Conservation (phyloP, 1,140 invertebrate genomes). For the Cardiocondyla obscurior region DNA sequence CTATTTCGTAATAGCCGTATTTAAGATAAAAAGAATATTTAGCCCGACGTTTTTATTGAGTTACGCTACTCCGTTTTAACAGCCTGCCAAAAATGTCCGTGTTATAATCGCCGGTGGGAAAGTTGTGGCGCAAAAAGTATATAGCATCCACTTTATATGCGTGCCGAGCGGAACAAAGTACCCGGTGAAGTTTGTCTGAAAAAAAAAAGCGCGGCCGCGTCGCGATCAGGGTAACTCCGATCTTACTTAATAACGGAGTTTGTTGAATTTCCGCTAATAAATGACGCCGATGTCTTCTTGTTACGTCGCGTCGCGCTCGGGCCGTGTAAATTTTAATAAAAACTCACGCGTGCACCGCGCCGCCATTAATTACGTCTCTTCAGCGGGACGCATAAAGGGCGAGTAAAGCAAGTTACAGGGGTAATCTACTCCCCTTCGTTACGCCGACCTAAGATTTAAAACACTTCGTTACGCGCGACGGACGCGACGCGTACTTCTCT, state of each 20-base stretch:
- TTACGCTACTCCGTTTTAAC: background rate
- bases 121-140: background rate
- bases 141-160: background rate
- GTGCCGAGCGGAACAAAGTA: background rate
- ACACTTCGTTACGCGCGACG: constrained; percentile 41
- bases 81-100: background rate
- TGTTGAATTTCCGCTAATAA: constrained; percentile 62
- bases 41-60: background rate
- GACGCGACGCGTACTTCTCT: background rate
- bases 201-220: background rate
- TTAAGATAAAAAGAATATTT: background rate
- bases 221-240: constrained; percentile 61
- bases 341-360: constrained; percentile 24
- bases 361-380: constrained; percentile 54
- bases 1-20: background rate
- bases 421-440: constrained; percentile 58
- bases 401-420: constrained; percentile 7
- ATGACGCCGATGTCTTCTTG: constrained; percentile 52
- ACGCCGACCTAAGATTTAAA: constrained; percentile 36
- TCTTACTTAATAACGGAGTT: constrained; percentile 67
- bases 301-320: constrained; percentile 25
- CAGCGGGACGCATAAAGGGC: constrained; percentile 31
- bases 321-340: constrained; percentile 69
- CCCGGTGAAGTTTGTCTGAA: background rate
- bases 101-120: background rate